Evolutionary conservation across 2,888 invertebrate genomes (phyloP), one percentile per base, ranked within the genome.

Genomic region (Drosophila pegasa): DNA sequence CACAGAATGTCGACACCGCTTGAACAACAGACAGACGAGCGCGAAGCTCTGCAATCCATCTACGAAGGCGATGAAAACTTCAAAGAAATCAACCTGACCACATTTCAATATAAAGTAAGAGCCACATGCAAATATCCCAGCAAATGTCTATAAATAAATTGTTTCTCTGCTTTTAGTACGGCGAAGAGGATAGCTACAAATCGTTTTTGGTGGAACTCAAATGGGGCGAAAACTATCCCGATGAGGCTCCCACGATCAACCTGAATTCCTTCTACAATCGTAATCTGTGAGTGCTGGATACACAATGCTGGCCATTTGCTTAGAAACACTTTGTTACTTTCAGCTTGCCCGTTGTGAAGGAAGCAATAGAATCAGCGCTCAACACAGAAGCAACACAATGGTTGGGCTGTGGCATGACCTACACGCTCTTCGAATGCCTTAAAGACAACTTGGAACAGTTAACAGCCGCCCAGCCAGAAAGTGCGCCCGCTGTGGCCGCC

Each of bases 211-310:
- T 98, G 71, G 98, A 98, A 93, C 94, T 99, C 73, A 93, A 93
- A 83, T 99, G 98, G 98, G 95, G 95, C 25, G 94, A 95, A 1
- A 94, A 95, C 45, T 99, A 99, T 92, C 99, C 99, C 7, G 94
- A 95, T 43, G 96, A 95, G 45, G 94, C 95, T 78, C 98, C 99
- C 12, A 93, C 91, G 27, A 94, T 98, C 68, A 97, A 96, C 92
- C 94, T 98, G 94, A 96, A 98, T 82, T 95, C 96, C 37, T 99
- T 98, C 93, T 98, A 97, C 91, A 99, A 99, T 92, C 96, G 97
- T 90, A 96, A 97, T 91, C 93, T 98, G 98, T 98, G 93, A 95
- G 96, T 95, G 16, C n/a, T 2, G 2, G 31, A 25, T 35, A 22
- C 16, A 7, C 14, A 2, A 18, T 47, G 25, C 12, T 38, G 20